A percentile compares a stretch with the other conserved stretches of the same genome.
Evolutionary conservation across 2,797 vertebrate genomes (phyloP).

Genomic region (Sebastolobus altivelis): DNA sequence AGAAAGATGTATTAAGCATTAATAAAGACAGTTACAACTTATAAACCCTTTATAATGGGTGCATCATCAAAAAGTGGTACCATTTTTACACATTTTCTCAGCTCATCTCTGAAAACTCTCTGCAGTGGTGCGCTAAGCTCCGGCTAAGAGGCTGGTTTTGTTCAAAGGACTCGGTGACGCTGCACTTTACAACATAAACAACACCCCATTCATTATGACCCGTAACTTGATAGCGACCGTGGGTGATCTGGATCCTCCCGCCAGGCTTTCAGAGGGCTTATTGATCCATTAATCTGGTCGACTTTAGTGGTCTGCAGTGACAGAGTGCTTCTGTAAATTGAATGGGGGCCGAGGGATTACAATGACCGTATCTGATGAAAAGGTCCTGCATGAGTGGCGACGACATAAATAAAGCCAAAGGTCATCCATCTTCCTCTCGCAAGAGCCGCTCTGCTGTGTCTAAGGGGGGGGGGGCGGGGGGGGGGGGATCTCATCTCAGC

Average conservation of each 20-base stretch:
- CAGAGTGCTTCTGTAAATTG: slow-evolving; percentile 84
- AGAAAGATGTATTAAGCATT: neutral
- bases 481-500: slow-evolving; percentile 32
- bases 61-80: neutral
- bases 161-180: slow-evolving; percentile 81
- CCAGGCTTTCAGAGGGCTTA: slow-evolving; percentile 83
- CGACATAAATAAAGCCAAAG: slow-evolving; percentile 85
- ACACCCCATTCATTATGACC: slow-evolving; percentile 89
- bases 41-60: neutral
- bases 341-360: slow-evolving; percentile 85
- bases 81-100: neutral
- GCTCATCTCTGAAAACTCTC: slow-evolving; percentile 15
- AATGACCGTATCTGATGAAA: slow-evolving; percentile 82
- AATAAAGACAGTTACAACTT: neutral
- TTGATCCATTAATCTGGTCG: slow-evolving; percentile 87
- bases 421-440: slow-evolving; percentile 74
- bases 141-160: slow-evolving; percentile 71
- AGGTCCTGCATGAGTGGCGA: slow-evolving; percentile 76
- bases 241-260: slow-evolving; percentile 79
- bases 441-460: slow-evolving; percentile 31
- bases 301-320: slow-evolving; percentile 81
- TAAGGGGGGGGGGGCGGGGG: neutral
- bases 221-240: slow-evolving; percentile 82
- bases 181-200: slow-evolving; percentile 90
- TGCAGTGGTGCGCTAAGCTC: slow-evolving; percentile 66